phyloP scores from a whole-genome alignment of 2,113 vertebrate genomes.

The Pandion haliaetus region DNA sequence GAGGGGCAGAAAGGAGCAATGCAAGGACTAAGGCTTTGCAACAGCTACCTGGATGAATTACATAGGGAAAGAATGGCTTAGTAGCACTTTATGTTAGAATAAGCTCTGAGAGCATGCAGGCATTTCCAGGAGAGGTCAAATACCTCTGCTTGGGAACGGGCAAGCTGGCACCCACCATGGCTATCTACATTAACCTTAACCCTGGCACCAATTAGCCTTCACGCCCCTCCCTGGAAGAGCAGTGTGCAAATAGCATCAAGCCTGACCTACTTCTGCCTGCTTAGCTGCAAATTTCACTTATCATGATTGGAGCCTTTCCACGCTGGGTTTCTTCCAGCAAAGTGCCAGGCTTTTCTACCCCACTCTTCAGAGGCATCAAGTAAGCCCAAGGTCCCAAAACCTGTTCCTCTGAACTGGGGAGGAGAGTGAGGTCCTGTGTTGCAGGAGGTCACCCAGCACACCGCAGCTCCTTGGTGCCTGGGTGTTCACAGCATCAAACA shows the following conservation, averaged over 20 bases:
- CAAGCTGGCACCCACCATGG: background rate
- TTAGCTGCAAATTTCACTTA: background rate
- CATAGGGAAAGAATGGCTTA: background rate
- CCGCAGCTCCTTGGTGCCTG: background rate
- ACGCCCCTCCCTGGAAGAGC: background rate
- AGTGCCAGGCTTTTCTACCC: background rate
- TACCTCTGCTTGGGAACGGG: background rate
- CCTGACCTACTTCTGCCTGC: slow-evolving; percentile 22
- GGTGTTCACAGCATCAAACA: accelerated
- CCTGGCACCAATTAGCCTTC: background rate
- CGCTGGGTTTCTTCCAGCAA: background rate
- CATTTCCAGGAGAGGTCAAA: background rate
- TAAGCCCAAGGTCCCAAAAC: background rate
- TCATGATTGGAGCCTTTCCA: background rate
- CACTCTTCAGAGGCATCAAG: background rate
- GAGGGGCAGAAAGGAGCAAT: background rate
- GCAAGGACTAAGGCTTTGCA: background rate
- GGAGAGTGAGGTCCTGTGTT: background rate
- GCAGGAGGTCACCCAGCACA: background rate
- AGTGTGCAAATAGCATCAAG: background rate
- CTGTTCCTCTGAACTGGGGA: background rate
- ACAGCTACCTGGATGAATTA: background rate
- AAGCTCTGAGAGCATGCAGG: background rate
- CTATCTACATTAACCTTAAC: background rate
- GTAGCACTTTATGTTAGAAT: background rate